Evolutionary conservation across 1,140 invertebrate species (phyloP).

Genomic region (Laupala kohalensis): DNA sequence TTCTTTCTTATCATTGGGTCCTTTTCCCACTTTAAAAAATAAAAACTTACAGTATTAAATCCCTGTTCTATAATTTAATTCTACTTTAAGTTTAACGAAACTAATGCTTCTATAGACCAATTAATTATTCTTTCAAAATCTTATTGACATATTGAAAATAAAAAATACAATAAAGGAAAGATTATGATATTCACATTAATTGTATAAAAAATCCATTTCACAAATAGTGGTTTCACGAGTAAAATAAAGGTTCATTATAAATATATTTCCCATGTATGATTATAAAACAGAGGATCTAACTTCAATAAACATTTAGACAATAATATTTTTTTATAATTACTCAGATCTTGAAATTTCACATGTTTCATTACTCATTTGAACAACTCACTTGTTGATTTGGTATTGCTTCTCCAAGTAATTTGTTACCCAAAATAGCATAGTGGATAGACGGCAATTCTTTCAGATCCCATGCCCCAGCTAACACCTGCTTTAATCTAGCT

Average conservation of each 20-base stretch:
- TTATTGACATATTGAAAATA: no score
- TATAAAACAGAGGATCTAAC: no score
- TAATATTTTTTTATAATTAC: not conserved
- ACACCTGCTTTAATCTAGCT: constrained; percentile 34
- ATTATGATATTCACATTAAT: not conserved
- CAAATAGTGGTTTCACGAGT: no score
- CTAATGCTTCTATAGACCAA: no score
- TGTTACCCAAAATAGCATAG: constrained; percentile 41
- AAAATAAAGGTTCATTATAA: not conserved
- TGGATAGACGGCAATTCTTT: constrained; percentile 35
- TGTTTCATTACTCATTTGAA: not conserved
- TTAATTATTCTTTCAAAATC: no score
- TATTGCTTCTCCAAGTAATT: constrained; percentile 33
- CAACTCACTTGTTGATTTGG: constrained; percentile 33
- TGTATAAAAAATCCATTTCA: not conserved
- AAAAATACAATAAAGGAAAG: not conserved
- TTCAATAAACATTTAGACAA: not conserved
- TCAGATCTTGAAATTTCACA: not conserved
- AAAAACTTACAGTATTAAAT: no score
- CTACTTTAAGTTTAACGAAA: no score
- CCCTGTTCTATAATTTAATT: no score
- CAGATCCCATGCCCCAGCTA: constrained; percentile 36
- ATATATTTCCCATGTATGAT: not conserved
- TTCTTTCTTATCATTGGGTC: no score
- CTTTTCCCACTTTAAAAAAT: no score